A percentile compares a stretch with the other conserved stretches of the same genome.
Evolutionary conservation across 2,888 invertebrate genomes (phyloP).

Genomic region (Pegoplata infirma): DNA sequence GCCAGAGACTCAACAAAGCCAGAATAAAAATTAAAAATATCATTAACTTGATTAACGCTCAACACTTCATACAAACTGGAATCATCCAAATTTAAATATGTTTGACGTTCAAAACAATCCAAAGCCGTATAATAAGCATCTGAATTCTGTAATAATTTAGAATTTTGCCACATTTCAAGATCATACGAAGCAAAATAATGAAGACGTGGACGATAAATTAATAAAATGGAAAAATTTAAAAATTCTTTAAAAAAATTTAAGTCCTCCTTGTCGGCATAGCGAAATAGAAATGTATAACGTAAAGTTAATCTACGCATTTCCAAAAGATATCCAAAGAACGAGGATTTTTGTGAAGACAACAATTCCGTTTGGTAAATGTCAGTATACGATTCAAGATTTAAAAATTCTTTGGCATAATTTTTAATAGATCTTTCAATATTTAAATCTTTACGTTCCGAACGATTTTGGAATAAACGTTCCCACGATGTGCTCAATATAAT

Average conservation of each 20-base stretch:
- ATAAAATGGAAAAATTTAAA: slow-evolving; percentile 70
- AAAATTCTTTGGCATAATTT: slow-evolving; percentile 68
- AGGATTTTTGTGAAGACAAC: neutral
- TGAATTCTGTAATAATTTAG: slow-evolving; percentile 68
- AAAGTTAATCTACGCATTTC: slow-evolving; percentile 64
- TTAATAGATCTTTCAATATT: slow-evolving; percentile 70
- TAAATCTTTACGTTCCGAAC: slow-evolving; percentile 69
- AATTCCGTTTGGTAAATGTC: slow-evolving; percentile 51
- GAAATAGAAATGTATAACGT: slow-evolving; percentile 54
- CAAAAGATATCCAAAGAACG: slow-evolving; percentile 69
- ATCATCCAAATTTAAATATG: slow-evolving; percentile 61
- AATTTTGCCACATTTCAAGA: slow-evolving; percentile 71
- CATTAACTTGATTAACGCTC: slow-evolving; percentile 65
- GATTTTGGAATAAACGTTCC: slow-evolving; percentile 68
- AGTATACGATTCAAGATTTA: slow-evolving; percentile 66
- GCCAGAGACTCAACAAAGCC: slow-evolving; percentile 69
- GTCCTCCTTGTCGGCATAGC: slow-evolving; percentile 71
- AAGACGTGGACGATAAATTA: slow-evolving; percentile 70
- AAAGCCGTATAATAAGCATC: slow-evolving; percentile 74
- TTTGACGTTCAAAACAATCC: slow-evolving; percentile 72
- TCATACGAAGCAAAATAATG: slow-evolving; percentile 74
- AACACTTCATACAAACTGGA: slow-evolving; percentile 64
- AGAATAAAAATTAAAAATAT: slow-evolving; percentile 70
- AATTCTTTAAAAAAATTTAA: slow-evolving; percentile 72
- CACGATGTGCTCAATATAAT: slow-evolving; percentile 67